phyloP scores from a whole-genome alignment of 2,888 invertebrate genomes.

The Diaperis boleti region DNA sequence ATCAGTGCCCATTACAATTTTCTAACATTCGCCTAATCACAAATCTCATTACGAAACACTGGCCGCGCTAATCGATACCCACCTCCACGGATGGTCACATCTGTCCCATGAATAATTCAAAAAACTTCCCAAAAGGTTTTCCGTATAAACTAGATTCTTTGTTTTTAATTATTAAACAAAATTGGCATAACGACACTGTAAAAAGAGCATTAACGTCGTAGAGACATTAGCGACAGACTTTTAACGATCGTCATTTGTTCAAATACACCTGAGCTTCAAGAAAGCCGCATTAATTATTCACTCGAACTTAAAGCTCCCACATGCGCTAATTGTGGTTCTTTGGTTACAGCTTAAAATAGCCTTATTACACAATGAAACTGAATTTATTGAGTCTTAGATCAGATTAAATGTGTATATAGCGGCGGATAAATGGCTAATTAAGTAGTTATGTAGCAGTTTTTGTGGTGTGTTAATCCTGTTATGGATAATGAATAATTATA shows the following conservation, averaged over 20 bases:
- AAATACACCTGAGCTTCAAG: slow-evolving; percentile 38
- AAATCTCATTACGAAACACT: background rate
- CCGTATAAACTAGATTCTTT: slow-evolving; percentile 4
- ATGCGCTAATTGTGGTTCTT: slow-evolving; percentile 13
- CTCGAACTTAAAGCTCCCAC: slow-evolving; percentile 8
- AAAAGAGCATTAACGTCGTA: slow-evolving; percentile 37
- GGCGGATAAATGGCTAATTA: background rate
- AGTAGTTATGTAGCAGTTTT: background rate
- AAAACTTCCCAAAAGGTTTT: slow-evolving; percentile 12
- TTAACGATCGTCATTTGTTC: slow-evolving; percentile 33
- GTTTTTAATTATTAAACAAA: slow-evolving; percentile 41
- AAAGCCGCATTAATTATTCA: slow-evolving; percentile 29
- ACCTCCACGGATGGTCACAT: slow-evolving; percentile 7
- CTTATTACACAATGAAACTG: no score
- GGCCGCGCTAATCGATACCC: background rate
- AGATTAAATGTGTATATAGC: no score
- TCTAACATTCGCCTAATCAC: background rate
- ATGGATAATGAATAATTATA: background rate
- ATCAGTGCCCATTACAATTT: no score
- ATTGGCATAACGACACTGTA: slow-evolving; percentile 35
- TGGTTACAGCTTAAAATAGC: no score
- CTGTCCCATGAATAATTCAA: slow-evolving; percentile 25
- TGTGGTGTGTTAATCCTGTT: background rate
- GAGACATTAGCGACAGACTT: slow-evolving; percentile 33
- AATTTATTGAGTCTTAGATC: no score